Evolutionary conservation across 2,888 invertebrate species (phyloP).

Genomic region (Gastrophysa polygoni): DNA sequence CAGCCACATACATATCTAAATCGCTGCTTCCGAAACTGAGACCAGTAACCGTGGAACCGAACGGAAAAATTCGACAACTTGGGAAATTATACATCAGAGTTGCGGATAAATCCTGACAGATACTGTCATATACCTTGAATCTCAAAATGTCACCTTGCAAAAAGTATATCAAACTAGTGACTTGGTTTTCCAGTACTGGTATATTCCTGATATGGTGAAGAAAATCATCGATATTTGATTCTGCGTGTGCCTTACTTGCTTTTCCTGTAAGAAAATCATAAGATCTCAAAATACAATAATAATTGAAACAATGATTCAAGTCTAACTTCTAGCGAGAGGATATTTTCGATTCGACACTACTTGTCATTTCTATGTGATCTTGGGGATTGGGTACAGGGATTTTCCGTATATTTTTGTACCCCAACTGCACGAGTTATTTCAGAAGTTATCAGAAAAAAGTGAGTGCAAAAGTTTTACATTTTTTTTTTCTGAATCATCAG

Average conservation of each 20-base stretch:
- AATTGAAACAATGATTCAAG: no score
- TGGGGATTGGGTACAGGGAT: no score
- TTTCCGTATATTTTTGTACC: no score
- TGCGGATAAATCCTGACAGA: constrained; percentile 60
- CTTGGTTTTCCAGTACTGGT: constrained; percentile 55
- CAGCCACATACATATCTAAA: constrained; percentile 71
- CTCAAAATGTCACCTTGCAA: constrained; percentile 55
- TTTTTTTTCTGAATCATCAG: no score
- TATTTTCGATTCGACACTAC: no score
- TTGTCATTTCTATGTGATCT: no score
- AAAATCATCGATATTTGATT: background rate
- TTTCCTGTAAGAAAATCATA: background rate
- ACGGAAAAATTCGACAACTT: constrained; percentile 60
- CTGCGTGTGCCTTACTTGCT: background rate
- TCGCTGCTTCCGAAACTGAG: constrained; percentile 74
- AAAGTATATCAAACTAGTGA: constrained; percentile 52
- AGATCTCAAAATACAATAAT: no score
- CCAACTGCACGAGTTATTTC: no score
- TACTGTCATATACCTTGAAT: constrained; percentile 46
- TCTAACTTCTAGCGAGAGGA: no score
- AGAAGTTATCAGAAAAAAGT: no score
- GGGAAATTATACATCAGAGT: constrained; percentile 57
- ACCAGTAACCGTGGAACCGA: constrained; percentile 77
- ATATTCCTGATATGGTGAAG: constrained; percentile 18
- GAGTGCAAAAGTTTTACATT: no score